A percentile compares a stretch with the other conserved stretches of the same genome.
Evolutionary conservation across 2,888 invertebrate species (phyloP).

Genomic region (Bruchidius siliquastri): DNA sequence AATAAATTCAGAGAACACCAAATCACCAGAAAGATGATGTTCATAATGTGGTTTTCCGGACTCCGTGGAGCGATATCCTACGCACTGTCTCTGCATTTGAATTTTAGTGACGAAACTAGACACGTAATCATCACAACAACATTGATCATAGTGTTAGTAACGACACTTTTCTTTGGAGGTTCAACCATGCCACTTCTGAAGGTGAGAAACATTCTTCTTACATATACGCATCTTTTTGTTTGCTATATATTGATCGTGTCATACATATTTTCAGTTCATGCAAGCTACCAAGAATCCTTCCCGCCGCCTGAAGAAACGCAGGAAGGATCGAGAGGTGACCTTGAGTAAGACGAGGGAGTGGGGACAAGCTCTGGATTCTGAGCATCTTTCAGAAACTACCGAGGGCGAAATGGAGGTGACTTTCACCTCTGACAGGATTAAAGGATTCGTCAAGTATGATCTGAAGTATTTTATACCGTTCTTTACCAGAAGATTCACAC

Average conservation of each 20-base stretch:
- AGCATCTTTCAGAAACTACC: constrained; percentile 86
- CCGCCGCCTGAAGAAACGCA: constrained; percentile 53
- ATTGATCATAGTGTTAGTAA: constrained; percentile 94
- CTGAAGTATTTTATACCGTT: constrained; percentile 93
- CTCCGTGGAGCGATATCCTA: constrained; percentile 96
- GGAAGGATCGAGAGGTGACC: constrained; percentile 72
- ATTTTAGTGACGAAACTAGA: constrained; percentile 88
- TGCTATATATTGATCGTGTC: too few species aligned
- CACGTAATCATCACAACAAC: constrained; percentile 97
- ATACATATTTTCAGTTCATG: constrained; percentile 59
- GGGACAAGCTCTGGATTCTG: constrained; percentile 92
- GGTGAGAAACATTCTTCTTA: not conserved
- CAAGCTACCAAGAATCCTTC: constrained; percentile 61
- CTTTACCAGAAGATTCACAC: constrained; percentile 92
- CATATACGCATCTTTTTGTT: too few species aligned
- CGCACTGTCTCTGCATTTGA: constrained; percentile 91
- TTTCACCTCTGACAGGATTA: constrained; percentile 73
- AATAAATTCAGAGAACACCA: constrained; percentile 97
- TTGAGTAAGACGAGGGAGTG: constrained; percentile 97
- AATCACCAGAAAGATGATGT: constrained; percentile 97
- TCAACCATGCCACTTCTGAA: constrained; percentile 96
- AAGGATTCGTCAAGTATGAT: constrained; percentile 89
- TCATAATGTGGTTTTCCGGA: constrained; percentile 99
- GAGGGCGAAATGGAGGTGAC: constrained; percentile 90
- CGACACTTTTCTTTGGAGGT: constrained; percentile 92